These are phyloP conservation scores for Cheiracanthium punctorium DNA, from an alignment of 2,888 invertebrate genomes.

Conservation along the genomic window DNA sequence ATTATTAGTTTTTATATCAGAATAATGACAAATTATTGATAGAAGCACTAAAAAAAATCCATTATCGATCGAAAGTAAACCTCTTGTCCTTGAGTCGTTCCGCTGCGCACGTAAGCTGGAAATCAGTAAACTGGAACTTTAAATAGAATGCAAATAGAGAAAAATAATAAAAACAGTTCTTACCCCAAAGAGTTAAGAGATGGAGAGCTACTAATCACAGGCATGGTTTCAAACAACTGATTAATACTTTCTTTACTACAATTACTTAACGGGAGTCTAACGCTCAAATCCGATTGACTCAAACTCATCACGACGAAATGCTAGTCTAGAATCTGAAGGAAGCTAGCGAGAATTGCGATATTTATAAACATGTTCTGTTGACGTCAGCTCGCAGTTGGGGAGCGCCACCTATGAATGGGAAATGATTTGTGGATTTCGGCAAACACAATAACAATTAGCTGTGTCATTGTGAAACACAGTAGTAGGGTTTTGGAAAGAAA, in stretches of 20 bases:
- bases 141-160: no score
- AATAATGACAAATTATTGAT: background rate
- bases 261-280: conserved; percentile 41
- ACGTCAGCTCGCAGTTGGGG: conserved; percentile 26
- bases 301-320: conserved; percentile 34
- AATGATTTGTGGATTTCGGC: background rate
- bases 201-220: conserved; percentile 60
- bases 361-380: conserved; percentile 40
- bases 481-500: background rate
- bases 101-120: conserved; percentile 40
- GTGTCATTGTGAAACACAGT: no score
- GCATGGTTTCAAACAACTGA: conserved; percentile 64
- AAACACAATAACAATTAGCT: no score
- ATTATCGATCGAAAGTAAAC: conserved; percentile 35
- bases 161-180: background rate
- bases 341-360: conserved; percentile 3
- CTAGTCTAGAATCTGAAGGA: background rate
- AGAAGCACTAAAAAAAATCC: no score
- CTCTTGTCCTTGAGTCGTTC: conserved; percentile 33
- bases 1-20: no score
- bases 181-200: conserved; percentile 49
- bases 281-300: conserved; percentile 45
- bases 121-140: no score
- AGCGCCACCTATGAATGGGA: conserved; percentile 35
- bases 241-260: conserved; percentile 59